Evolutionary conservation across 1,140 invertebrate genomes (phyloP), one percentile per base, ranked within the genome.

Genomic region (Mya arenaria): DNA sequence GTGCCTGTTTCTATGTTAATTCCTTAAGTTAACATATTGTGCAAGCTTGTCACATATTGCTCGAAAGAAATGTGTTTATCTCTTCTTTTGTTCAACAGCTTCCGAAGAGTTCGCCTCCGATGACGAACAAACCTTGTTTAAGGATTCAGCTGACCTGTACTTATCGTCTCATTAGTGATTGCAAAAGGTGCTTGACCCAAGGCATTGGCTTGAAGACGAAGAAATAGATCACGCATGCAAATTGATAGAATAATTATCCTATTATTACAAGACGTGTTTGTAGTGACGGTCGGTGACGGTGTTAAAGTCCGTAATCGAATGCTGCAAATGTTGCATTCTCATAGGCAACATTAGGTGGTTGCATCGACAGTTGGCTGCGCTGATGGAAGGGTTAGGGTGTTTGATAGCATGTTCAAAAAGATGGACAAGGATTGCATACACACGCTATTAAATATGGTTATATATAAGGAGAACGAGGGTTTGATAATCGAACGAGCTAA

Each of bases 241-340:
- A n/a, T 17, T 78, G 17, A 78, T 78, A 56, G 52, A 41, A 58
- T 32, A 39, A 2, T n/a, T 23, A 52, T 32, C 17, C 15, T 48
- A 30, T 1, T 36, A 8, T 55, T 81, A 37, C 41, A 81, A 25
- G 37, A 81, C 41, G 78, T 72, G 1, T 81, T 52, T 52, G 68
- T 81, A 34, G 39, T 62, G 10, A 32, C 25, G 10, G 55, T 25
- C 1, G 78, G 78, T 17, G 34, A 39, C 13, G 63, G 15, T 13
- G 41, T 1, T 0, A 68, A 56, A 66, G 39, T 17, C 44, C 34
- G 15, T 13, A 34, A 41, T 17, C 23, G 30, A 19, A 62, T 72
- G 23, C n/a, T 81, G 23, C 78, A 81, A 39, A 72, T 81, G 37
- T 23, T 71, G 5, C 66, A 81, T 81, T 62, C 55, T 58, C 66